Evolutionary conservation across 1,140 invertebrate species (phyloP), one percentile per base, ranked within the genome.

Genomic region (Papilio glaucus): DNA sequence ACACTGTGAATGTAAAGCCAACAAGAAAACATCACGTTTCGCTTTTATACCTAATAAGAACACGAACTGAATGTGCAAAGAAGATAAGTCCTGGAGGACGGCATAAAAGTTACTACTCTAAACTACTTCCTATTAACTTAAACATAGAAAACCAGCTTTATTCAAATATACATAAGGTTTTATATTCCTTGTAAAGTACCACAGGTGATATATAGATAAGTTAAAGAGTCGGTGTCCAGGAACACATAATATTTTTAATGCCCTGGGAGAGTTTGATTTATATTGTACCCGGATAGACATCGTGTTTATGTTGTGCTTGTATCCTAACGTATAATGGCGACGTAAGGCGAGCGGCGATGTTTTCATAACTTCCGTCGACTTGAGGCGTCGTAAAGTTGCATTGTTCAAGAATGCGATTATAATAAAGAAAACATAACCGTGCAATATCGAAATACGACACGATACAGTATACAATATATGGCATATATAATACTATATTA

Each of bases 311-410:
- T 77, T 76, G 80, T 77, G 71, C 77, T 75, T 80, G 33, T n/a
- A n/a, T 78, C 71, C 72, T 74, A 79, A 80, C 82, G 75, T 76
- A n/a, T n/a, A 77, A 80, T 76, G 79, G 80, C 81, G 78, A 75
- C 60, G 81, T 78, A 84, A 85, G 77, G 73, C 57, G 81, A 85
- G 77, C 76, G 83, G 72, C 78, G 76, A 85, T 83, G 81, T 84
- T 85, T 86, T 86, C 83, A 87, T 85, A 86, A 84, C 85, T 85
- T 89, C 85, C 85, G 78, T 79, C 80, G 80, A 77, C 69, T 78
- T 78, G 72, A 71, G 71, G 74, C 75, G 81, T 85, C 80, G 77
- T 85, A 83, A 82, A 85, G 79, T 74, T 73, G 75, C 75, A 86
- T 87, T 87, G 83, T 87, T 84, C 78, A 77, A 74, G 78, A 81